Conservation (phyloP, 1,140 invertebrate genomes). For the Cyrtorhinus lividipennis region DNA sequence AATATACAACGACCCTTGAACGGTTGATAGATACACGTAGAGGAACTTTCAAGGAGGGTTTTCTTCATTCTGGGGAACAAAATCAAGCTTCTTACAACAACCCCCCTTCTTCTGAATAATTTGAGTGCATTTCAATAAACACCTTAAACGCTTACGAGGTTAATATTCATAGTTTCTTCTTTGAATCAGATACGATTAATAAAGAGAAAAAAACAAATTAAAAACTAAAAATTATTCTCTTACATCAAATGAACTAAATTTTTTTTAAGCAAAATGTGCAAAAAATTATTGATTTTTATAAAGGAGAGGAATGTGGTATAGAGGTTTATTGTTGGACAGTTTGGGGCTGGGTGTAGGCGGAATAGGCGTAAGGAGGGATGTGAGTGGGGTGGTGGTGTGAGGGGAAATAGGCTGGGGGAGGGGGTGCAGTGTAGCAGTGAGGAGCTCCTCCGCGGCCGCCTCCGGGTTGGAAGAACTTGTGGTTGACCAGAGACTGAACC, state of each 20-base stretch:
- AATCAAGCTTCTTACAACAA: neutral
- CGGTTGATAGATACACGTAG: slow-evolving; percentile 17
- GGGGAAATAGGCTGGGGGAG: slow-evolving; percentile 11
- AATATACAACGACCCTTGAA: slow-evolving; percentile 21
- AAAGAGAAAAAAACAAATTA: neutral
- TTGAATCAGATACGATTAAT: neutral
- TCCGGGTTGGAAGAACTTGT: slow-evolving; percentile 41
- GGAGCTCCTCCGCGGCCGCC: slow-evolving; percentile 22
- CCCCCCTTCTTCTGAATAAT: slow-evolving; percentile 18
- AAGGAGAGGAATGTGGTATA: slow-evolving; percentile 3
- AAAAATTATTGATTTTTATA: neutral
- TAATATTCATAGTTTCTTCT: neutral
- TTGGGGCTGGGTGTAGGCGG: slow-evolving; percentile 24
- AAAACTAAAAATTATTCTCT: neutral
- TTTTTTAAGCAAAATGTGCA: slow-evolving; percentile 11
- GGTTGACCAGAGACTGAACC: slow-evolving; percentile 42
- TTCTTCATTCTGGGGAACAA: slow-evolving; percentile 1
- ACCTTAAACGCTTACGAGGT: neutral
- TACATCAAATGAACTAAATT: slow-evolving; percentile 10
- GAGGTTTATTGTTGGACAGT: slow-evolving; percentile 26
- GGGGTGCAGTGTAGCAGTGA: slow-evolving; percentile 3
- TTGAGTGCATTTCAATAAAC: slow-evolving; percentile 18
- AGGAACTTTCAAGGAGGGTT: slow-evolving; percentile 5
- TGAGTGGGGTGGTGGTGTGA: slow-evolving; percentile 28
- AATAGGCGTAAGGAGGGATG: slow-evolving; percentile 23